These are phyloP conservation scores for Leiothrix lutea DNA, from an alignment of 2,113 vertebrate genomes.

Conservation along the genomic window DNA sequence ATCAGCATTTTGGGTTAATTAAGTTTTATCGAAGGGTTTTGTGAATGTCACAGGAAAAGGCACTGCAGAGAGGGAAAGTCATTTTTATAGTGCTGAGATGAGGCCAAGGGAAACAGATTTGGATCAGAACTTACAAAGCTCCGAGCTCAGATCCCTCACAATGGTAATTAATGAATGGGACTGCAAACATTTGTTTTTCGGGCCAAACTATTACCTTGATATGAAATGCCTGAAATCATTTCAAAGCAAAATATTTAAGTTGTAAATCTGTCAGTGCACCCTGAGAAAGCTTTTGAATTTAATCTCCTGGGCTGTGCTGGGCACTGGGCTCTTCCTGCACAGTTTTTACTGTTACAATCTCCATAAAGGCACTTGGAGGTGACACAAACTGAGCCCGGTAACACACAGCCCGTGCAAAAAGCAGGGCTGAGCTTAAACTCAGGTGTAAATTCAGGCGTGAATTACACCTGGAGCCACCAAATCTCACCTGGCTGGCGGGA, in stretches of 20 bases:
- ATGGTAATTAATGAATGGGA: background rate
- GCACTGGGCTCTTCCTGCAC: background rate
- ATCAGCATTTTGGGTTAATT: background rate
- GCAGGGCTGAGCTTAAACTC: background rate
- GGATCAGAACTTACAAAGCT: background rate
- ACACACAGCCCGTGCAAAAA: background rate
- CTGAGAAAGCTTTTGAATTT: background rate
- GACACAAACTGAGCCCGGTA: background rate
- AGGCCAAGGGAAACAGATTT: constrained; percentile 17
- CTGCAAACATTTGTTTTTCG: constrained; percentile 37
- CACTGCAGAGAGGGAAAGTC: background rate
- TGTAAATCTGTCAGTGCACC: constrained; percentile 10
- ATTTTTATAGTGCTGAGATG: background rate
- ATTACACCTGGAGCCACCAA: background rate
- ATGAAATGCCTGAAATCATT: background rate
- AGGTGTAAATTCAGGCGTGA: background rate
- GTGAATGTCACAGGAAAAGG: background rate
- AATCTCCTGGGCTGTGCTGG: background rate
- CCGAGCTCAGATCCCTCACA: background rate
- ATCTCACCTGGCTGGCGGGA: background rate
- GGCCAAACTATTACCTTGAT: background rate
- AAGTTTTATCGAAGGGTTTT: background rate
- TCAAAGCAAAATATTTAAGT: constrained; percentile 1
- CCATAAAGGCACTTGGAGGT: background rate
- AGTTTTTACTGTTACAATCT: background rate